phyloP scores from a whole-genome alignment of 2,797 vertebrate genomes.

The Trachurus trachurus region DNA sequence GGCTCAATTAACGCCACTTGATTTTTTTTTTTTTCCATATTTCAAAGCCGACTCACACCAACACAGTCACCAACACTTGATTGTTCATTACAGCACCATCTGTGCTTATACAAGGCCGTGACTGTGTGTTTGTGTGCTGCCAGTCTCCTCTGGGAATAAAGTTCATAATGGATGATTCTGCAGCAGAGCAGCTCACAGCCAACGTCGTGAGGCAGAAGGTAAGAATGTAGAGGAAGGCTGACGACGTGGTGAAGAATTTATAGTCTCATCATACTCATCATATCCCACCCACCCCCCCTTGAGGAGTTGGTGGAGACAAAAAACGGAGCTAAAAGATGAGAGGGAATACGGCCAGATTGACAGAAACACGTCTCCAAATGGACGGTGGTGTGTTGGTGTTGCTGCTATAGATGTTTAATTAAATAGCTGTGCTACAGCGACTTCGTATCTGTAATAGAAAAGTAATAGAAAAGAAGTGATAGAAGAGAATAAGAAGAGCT shows the following conservation, averaged over 20 bases:
- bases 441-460: too few relatives aligned
- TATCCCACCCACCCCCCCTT: background rate
- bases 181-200: background rate
- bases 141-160: background rate
- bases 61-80: background rate
- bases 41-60: background rate
- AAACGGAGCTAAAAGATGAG: background rate
- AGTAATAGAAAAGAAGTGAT: too few relatives aligned
- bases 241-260: background rate
- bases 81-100: background rate
- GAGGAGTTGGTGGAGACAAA: background rate
- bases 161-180: constrained; percentile 5
- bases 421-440: background rate
- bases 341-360: background rate
- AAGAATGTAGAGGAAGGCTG: background rate
- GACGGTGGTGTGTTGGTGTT: background rate
- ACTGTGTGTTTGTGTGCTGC: background rate
- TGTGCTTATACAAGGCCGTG: background rate
- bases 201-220: background rate
- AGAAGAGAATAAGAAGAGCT: too few relatives aligned
- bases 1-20: constrained; percentile 22
- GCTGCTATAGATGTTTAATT: background rate
- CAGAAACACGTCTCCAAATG: background rate
- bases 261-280: background rate
- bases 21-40: constrained; percentile 15